These are phyloP conservation scores for Manis crassicaudata DNA, from an alignment of 2,797 vertebrate genomes.

Conservation along the genomic window DNA sequence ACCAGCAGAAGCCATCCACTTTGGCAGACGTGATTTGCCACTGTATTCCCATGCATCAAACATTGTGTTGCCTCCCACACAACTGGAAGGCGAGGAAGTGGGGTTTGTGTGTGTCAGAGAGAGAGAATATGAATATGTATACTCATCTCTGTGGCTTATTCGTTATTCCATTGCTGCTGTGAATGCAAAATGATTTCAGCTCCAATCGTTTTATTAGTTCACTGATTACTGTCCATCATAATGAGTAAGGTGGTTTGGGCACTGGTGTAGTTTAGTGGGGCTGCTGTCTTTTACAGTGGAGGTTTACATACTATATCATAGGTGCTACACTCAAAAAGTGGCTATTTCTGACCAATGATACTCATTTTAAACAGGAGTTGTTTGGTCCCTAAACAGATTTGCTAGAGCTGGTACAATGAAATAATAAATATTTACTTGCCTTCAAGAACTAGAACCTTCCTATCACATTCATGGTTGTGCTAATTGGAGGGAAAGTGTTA, in stretches of 20 bases:
- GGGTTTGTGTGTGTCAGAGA: not conserved
- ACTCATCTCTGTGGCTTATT: constrained; percentile 28
- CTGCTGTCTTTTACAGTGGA: not conserved
- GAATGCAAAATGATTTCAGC: constrained; percentile 74
- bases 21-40: not conserved
- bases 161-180: constrained; percentile 52
- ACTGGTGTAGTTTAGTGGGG: constrained; percentile 63
- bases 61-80: not conserved
- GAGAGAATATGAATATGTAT: not conserved
- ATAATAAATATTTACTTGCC: constrained; percentile 73
- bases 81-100: not conserved
- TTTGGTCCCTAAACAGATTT: constrained; percentile 63
- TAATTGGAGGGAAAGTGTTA: constrained; percentile 71
- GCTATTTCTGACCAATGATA: constrained; percentile 4
- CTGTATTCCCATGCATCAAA: not conserved
- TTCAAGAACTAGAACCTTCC: constrained; percentile 77
- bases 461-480: constrained; percentile 70
- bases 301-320: not conserved
- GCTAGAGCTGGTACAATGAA: constrained; percentile 49
- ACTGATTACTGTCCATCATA: constrained; percentile 70
- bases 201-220: constrained; percentile 64
- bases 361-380: constrained; percentile 66
- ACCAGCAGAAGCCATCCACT: not conserved
- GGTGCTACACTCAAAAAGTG: constrained; percentile 49
- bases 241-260: constrained; percentile 65